These are phyloP conservation scores for Protonibea diacanthus DNA, from an alignment of 2,797 vertebrate species.

Conservation along the genomic window DNA sequence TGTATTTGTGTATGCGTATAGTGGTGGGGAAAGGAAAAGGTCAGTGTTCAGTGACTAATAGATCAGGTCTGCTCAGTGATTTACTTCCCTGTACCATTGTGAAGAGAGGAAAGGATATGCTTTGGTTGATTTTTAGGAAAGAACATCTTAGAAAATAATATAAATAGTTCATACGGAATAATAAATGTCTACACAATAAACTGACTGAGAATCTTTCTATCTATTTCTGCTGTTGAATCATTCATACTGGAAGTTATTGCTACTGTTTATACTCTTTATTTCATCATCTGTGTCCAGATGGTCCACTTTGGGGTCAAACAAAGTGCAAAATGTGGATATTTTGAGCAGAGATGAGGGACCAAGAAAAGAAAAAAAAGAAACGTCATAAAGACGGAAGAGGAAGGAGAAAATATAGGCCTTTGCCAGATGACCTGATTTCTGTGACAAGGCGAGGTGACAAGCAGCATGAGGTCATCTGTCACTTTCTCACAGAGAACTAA, in stretches of 20 bases:
- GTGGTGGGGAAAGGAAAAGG: slow-evolving; percentile 39
- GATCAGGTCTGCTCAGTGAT: slow-evolving; percentile 38
- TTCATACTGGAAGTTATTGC: not conserved
- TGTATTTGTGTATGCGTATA: slow-evolving; percentile 17
- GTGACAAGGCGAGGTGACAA: slow-evolving; percentile 56
- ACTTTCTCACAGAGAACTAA: slow-evolving; percentile 73
- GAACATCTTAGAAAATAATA: not conserved
- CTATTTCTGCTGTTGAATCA: slow-evolving; percentile 2
- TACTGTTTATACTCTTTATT: not conserved
- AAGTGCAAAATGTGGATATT: slow-evolving; percentile 15
- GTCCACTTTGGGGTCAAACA: not conserved
- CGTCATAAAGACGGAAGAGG: not conserved
- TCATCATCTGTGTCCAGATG: not conserved
- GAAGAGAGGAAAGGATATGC: not conserved
- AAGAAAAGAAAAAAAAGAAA: slow-evolving; percentile 14
- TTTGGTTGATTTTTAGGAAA: not conserved
- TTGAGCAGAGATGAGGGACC: not conserved
- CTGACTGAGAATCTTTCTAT: not conserved
- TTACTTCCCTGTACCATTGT: slow-evolving; percentile 30
- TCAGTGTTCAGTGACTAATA: slow-evolving; percentile 32
- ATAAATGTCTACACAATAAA: not conserved
- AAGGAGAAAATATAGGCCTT: slow-evolving; percentile 20
- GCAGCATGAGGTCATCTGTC: slow-evolving; percentile 77
- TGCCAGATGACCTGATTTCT: slow-evolving; percentile 62
- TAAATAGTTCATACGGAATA: not conserved